Evolutionary conservation across 2,888 invertebrate genomes (phyloP).

Genomic region (Formica aserva): DNA sequence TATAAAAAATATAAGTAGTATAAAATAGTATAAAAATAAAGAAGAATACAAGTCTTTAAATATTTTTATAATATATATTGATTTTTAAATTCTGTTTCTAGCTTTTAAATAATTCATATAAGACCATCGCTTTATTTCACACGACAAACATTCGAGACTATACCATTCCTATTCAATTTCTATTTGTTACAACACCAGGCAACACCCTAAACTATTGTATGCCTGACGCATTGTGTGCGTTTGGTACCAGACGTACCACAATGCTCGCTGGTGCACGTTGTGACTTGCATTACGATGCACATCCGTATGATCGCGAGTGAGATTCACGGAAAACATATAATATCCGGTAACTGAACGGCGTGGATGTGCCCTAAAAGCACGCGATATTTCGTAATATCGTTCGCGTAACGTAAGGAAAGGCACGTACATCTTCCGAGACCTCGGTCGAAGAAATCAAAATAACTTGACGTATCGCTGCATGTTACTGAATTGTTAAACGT

Average conservation of each 20-base stretch:
- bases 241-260: conserved; percentile 37
- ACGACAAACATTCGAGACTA: neutral
- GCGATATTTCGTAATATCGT: conserved; percentile 10
- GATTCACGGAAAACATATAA: neutral
- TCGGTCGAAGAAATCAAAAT: neutral
- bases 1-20: neutral
- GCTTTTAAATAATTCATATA: neutral
- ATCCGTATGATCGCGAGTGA: conserved; percentile 14
- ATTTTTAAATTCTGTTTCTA: neutral
- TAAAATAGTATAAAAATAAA: neutral
- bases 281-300: neutral
- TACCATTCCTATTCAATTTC: conserved; percentile 35
- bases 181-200: conserved; percentile 31
- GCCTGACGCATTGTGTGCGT: conserved; percentile 30
- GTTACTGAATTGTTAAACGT: conserved; percentile 17
- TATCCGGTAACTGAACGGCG: neutral
- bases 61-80: neutral
- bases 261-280: neutral
- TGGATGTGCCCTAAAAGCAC: neutral
- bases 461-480: neutral
- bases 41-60: neutral
- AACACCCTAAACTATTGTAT: conserved; percentile 36
- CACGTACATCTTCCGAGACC: neutral
- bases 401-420: neutral
- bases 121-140: conserved; percentile 3